Evolutionary conservation across 2,888 invertebrate species (phyloP), one percentile per base, ranked within the genome.

Genomic region (Sepiola atlantica): DNA sequence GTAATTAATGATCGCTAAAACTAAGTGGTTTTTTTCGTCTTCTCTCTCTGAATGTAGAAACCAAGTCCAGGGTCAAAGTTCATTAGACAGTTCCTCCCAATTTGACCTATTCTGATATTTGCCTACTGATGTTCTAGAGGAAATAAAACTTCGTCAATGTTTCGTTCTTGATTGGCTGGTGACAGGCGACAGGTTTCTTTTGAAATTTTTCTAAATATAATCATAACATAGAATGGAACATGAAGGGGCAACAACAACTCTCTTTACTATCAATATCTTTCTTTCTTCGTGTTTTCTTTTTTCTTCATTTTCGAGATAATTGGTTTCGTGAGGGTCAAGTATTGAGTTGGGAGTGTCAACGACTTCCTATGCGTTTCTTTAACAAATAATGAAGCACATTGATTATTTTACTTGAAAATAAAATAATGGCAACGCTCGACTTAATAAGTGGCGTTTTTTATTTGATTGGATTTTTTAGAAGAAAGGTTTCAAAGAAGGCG

Each of bases 361-460:
- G n/a, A 77, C 77, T 77, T 77, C 77, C 77, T 77, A 77, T 77
- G 77, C n/a, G 14, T 77, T 77, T 77, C n/a, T n/a, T 16, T n/a
- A 77, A 77, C 77, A 77, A n/a, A n/a, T 77, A 77, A 77, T 77
- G 77, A 77, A 77, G 77, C 77, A n/a, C 77, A n/a, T 32, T 77
- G 77, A 77, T 77, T 14, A 77, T 77, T 45, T 45, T 45, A 8
- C 45, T 45, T 45, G 8, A 16, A n/a, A 16, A 77, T n/a, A 32
- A 77, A 77, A 77, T 77, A 77, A 77, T 77, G 77, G 77, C n/a
- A 77, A 77, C n/a, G n/a, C 77, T 32, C 16, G n/a, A 77, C n/a
- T n/a, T 77, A 32, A 77, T 77, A 77, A 77, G 77, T n/a, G n/a
- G n/a, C n/a, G 16, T 77, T 77, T 77, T 77, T 77, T 14, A 77